Evolutionary conservation across 2,888 invertebrate genomes (phyloP), one percentile per base, ranked within the genome.

Genomic region (Heliconius cydno): DNA sequence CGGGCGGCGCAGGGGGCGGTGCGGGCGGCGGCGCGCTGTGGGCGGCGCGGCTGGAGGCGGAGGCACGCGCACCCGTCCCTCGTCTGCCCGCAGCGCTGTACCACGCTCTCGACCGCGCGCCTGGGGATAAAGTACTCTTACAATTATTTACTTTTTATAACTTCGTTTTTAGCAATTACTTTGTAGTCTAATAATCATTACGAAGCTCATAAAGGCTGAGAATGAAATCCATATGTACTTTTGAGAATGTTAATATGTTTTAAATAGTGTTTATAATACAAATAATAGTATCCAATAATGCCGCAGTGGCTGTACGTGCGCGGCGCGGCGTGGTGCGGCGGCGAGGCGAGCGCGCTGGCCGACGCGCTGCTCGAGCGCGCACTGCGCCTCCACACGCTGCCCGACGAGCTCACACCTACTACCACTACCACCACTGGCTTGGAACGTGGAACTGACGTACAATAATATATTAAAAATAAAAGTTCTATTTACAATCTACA

Each of bases 351-450:
- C 1, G 96, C 96, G 92, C 96, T 98, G 84, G 97, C 97, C 86
- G 98, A 97, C 92, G 92, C 97, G 79, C 95, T 97, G 86, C 96
- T 97, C 77, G 97, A 97, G 88, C 97, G 97, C 86, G 96, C 96
- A 87, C 92, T 98, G 81, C 95, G 98, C 77, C 94, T 97, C 85
- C 98, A 97, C 90, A 96, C 97, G 70, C 96, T 97, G 70, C 96
- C 96, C 1, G 97, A 97, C 89, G 98, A 98, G 91, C 94, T 98
- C 96, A 96, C 76, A 38, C 70, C 79, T 52, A 38, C 72, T 19
- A 30, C 79, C 74, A 73, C 73, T 66, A 4, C 30, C 41, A 46
- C 12, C 41, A 65, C 63, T 4, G 4, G 2, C 52, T 19, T 52
- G 52, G 52, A 52, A 52, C 52, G 52, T 52, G 52, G 19, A 52